phyloP scores from a whole-genome alignment of 2,113 vertebrate species.

The Alethe diademata region DNA sequence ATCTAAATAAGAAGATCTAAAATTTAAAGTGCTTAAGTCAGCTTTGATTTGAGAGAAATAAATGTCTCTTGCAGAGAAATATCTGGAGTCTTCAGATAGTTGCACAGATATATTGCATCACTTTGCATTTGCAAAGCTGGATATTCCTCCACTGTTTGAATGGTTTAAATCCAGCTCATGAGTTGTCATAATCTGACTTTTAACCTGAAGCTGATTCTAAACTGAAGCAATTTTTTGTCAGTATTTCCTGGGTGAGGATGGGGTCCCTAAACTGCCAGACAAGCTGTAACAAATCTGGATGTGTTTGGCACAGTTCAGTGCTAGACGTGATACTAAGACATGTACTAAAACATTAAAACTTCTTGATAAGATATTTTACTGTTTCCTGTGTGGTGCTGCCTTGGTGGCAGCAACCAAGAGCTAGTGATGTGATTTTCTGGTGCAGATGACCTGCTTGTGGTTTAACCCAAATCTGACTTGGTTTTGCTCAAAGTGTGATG shows the following conservation, averaged over 20 bases:
- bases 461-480: background rate
- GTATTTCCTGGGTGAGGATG: background rate
- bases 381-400: background rate
- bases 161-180: background rate
- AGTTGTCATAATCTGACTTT: background rate
- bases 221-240: background rate
- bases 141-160: background rate
- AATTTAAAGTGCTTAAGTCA: background rate
- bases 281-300: background rate
- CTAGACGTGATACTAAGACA: background rate
- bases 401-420: background rate
- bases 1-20: background rate
- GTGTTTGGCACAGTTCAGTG: background rate
- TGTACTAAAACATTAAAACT: background rate
- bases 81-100: background rate
- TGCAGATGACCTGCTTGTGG: background rate
- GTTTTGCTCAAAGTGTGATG: background rate
- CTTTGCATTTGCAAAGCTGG: background rate
- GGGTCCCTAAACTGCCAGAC: background rate
- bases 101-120: background rate
- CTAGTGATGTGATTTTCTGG: background rate
- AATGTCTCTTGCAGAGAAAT: background rate
- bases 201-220: background rate
- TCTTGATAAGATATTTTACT: background rate
- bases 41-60: background rate